A percentile compares a stretch with the other conserved stretches of the same genome.
Evolutionary conservation across 1,140 invertebrate genomes (phyloP).

Genomic region (Drosophila asahinai): DNA sequence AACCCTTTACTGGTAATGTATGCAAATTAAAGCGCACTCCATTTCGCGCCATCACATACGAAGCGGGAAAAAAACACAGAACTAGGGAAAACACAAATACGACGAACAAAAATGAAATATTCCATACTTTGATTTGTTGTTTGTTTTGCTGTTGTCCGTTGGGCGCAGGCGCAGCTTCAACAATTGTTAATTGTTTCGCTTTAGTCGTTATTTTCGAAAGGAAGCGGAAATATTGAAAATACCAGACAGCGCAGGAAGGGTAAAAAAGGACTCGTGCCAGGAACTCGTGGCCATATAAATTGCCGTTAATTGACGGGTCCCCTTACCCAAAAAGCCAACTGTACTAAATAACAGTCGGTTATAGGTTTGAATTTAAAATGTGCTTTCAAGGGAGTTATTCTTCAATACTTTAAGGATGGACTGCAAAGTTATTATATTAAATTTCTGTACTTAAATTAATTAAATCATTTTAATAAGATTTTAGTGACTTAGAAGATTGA

Average conservation of each 20-base stretch:
- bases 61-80: conserved; percentile 8
- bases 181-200: conserved; percentile 79
- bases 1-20: conserved; percentile 72
- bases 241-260: conserved; percentile 22
- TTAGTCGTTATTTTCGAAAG: conserved; percentile 52
- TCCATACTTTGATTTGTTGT: conserved; percentile 61
- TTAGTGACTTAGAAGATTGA: too few species aligned
- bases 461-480: too few species aligned
- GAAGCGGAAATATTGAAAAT: conserved; percentile 47
- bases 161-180: conserved; percentile 74
- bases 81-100: conserved; percentile 32
- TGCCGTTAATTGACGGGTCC: conserved; percentile 75
- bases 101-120: conserved; percentile 34
- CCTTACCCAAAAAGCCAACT: conserved; percentile 30
- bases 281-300: conserved; percentile 68
- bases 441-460: not conserved
- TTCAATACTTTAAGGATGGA: not conserved
- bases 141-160: conserved; percentile 75
- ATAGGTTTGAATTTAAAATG: not conserved
- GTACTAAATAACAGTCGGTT: conserved; percentile 4
- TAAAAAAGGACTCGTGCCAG: conserved; percentile 42
- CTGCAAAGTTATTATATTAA: not conserved
- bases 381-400: not conserved
- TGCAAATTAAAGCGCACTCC: conserved; percentile 82
- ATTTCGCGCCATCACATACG: conserved; percentile 73